phyloP scores from a whole-genome alignment of 2,113 vertebrate genomes.

The Nothocercus julius region DNA sequence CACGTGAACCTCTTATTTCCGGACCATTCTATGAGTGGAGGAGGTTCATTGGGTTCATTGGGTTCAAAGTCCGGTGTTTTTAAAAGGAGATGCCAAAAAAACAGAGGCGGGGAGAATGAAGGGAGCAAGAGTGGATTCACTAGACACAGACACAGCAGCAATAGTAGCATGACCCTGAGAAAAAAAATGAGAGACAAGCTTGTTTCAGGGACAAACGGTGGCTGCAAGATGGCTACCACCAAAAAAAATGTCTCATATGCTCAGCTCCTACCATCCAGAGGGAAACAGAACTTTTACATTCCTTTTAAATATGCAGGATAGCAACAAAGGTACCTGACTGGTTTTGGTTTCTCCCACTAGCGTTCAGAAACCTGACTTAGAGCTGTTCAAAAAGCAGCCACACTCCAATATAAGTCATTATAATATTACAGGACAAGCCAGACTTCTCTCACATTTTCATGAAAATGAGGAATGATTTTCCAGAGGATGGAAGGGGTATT shows the following conservation, averaged over 20 bases:
- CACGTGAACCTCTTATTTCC: background rate
- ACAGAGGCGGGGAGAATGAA: background rate
- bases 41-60: background rate
- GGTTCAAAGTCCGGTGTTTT: background rate
- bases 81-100: background rate
- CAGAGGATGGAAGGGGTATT: fast-evolving
- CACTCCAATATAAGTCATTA: background rate
- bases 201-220: background rate
- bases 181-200: background rate
- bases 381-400: background rate
- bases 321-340: background rate
- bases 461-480: background rate
- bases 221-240: background rate
- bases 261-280: background rate
- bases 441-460: background rate
- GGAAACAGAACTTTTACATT: background rate
- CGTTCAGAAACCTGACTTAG: background rate
- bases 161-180: background rate
- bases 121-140: background rate
- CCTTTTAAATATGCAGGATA: background rate
- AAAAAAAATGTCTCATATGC: background rate
- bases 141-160: background rate
- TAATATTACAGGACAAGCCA: background rate
- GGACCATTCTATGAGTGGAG: background rate
- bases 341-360: background rate